These are phyloP conservation scores for Trinorchestia longiramus DNA, from an alignment of 1,140 invertebrate species.

Conservation along the genomic window DNA sequence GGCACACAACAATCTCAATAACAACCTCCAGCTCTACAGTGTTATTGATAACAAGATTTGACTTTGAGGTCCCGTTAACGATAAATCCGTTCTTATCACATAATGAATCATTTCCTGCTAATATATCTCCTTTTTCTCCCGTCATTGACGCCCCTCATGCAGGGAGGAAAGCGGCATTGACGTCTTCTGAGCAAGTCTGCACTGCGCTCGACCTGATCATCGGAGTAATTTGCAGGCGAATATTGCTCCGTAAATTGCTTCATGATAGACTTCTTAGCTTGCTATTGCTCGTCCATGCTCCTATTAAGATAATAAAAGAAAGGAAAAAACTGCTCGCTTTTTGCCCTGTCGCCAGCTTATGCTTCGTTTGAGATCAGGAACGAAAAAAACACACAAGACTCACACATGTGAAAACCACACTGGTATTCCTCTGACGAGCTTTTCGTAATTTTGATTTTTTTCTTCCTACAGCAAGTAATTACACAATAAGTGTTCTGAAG, in stretches of 20 bases:
- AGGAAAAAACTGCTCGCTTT: not conserved
- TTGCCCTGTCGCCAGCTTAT: not conserved
- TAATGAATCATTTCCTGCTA: not conserved
- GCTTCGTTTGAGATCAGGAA: not conserved
- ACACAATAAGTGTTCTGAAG: no score
- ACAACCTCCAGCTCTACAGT: not conserved
- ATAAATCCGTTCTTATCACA: not conserved
- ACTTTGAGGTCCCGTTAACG: not conserved
- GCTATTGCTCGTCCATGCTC: not conserved
- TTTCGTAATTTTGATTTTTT: not conserved
- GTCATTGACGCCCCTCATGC: no score
- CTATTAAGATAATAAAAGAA: slow-evolving; percentile 11
- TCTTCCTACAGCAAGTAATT: not conserved
- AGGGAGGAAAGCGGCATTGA: not conserved
- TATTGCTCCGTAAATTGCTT: not conserved
- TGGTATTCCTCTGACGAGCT: not conserved
- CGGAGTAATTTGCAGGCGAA: not conserved
- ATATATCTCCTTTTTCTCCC: not conserved
- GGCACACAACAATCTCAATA: not conserved
- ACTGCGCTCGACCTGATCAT: not conserved
- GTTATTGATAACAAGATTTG: not conserved
- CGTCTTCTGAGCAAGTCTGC: not conserved
- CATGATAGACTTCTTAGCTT: not conserved
- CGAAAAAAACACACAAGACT: not conserved
- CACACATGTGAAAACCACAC: not conserved